Percentiles rank a stretch among this genome's conserved stretches.
These are phyloP conservation scores for Campylomormyrus tamandua DNA, from an alignment of 2,113 vertebrate species.

Conservation along the genomic window DNA sequence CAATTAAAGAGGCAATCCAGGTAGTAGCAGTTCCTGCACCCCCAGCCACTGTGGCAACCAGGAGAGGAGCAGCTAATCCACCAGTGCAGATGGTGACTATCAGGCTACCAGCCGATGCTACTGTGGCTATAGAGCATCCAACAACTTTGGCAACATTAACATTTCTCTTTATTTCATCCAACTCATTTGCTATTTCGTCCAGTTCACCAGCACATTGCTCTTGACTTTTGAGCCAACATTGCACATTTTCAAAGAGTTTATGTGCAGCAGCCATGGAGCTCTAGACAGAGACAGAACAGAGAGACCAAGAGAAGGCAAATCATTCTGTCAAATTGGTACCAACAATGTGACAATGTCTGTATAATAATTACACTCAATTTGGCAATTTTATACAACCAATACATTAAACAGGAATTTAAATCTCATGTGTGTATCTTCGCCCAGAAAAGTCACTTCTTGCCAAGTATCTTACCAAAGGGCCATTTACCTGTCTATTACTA, in stretches of 20 bases:
- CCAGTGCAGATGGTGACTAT: neutral
- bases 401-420: neutral
- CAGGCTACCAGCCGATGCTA: neutral
- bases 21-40: neutral
- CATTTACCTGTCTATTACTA: neutral
- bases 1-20: neutral
- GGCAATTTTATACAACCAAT: neutral
- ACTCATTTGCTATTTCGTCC: neutral
- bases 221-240: neutral
- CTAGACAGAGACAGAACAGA: neutral
- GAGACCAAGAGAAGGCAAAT: neutral
- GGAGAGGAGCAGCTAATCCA: neutral
- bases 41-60: neutral
- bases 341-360: neutral
- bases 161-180: neutral
- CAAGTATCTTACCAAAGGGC: neutral
- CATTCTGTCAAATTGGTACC: neutral
- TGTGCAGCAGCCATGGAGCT: neutral
- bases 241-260: neutral
- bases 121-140: neutral
- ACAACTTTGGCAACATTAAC: neutral
- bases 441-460: neutral
- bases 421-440: neutral
- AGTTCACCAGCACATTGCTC: neutral
- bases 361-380: neutral